These are phyloP conservation scores for Myotis lucifugus DNA, from an alignment of 2,113 vertebrate genomes.

Conservation along the genomic window DNA sequence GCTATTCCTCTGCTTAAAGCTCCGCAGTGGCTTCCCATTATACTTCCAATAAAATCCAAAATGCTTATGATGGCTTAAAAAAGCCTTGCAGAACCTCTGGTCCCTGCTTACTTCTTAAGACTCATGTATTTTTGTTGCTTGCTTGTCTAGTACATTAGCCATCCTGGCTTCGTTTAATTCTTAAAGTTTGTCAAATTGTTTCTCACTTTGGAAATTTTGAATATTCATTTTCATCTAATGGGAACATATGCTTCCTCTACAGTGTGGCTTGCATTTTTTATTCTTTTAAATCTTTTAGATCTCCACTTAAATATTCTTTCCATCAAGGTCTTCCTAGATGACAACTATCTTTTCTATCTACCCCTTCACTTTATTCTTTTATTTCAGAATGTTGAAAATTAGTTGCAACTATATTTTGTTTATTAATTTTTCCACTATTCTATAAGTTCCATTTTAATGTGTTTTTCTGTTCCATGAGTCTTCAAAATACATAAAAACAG, in stretches of 20 bases:
- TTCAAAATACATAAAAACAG: neutral
- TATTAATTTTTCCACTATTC: neutral
- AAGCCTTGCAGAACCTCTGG: neutral
- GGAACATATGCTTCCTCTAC: neutral
- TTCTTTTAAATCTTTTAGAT: neutral
- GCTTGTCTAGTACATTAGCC: neutral
- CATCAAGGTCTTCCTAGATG: neutral
- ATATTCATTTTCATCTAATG: neutral
- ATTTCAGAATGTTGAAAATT: conserved; percentile 19
- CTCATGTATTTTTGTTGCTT: neutral
- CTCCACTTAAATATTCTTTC: neutral
- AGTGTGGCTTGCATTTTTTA: neutral
- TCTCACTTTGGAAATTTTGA: neutral
- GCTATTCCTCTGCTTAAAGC: neutral
- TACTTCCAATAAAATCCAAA: neutral
- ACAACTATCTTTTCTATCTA: neutral
- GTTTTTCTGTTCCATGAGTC: neutral
- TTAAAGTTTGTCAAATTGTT: neutral
- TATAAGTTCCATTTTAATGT: neutral
- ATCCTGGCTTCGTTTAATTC: neutral
- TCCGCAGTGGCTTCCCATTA: neutral
- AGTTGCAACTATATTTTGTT: neutral
- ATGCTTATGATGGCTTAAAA: neutral
- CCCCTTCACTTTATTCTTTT: neutral
- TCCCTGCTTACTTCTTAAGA: neutral